Evolutionary conservation across 1,140 invertebrate species (phyloP), one percentile per base, ranked within the genome.

Genomic region (Scaptomyza montana): DNA sequence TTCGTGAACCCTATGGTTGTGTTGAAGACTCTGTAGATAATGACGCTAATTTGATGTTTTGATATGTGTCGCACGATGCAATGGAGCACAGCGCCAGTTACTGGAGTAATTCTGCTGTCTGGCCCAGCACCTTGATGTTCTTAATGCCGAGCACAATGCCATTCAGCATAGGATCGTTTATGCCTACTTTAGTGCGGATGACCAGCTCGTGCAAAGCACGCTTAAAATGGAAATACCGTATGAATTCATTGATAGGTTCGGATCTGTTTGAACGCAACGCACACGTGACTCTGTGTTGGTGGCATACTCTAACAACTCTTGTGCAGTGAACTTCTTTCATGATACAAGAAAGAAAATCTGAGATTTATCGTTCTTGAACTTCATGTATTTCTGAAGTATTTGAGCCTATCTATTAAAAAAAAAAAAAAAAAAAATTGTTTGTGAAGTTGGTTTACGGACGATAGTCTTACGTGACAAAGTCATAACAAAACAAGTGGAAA

Each of bases 141-240:
- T 93, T 92, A 59, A 94, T 94, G n/a, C 93, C 92, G 1, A 95
- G 78, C 9, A 95, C 72, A 66, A 95, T 94, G 2, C 94, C 94
- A 57, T 93, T 78, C 5, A 95, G 85, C 55, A 85, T 74, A 13
- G 87, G 65, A 71, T 93, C 91, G 67, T 92, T 93, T 66, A 89
- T 91, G 39, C 92, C 92, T 19, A 93, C 90, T 56, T 91, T 91
- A 33, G 78, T 91, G 28, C 76, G 71, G 49, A 92, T 81, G 50
- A 94, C 81, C 56, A 92, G 85, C 55, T 92, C 91, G 67, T 90
- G 91, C 33, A 93, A 75, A 16, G 93, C 89, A 63, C 89, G 70
- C 57, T 90, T 92, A 28, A 94, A 78, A 70, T 92, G 12, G 74
- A 92, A 57, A 94, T 80, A 16, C 94, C 93, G 76, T 92, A 93